These are phyloP conservation scores for Thereva unica DNA, from an alignment of 2,888 invertebrate genomes.

Conservation along the genomic window DNA sequence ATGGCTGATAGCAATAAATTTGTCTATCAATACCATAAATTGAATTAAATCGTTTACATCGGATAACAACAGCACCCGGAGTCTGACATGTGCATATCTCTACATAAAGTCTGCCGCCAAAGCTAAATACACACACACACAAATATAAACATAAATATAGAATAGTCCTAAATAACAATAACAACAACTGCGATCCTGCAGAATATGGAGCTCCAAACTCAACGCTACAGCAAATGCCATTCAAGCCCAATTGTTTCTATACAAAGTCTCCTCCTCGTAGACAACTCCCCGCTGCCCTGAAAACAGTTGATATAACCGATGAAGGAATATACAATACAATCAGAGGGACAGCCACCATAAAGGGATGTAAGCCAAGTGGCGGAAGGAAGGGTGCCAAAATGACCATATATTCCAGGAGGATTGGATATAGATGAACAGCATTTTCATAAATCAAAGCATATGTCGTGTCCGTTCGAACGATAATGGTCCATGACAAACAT, in stretches of 20 bases:
- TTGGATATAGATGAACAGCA: constrained; percentile 26
- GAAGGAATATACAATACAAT: no score
- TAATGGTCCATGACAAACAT: constrained; percentile 36
- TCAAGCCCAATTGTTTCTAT: no score
- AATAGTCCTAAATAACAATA: no score
- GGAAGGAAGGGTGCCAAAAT: neutral
- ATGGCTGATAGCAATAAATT: constrained; percentile 45
- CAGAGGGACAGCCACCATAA: neutral
- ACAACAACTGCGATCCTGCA: no score
- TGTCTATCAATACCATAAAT: constrained; percentile 45
- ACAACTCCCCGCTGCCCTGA: no score
- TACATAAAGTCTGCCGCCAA: neutral
- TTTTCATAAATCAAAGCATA: constrained; percentile 37
- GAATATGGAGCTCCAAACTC: no score
- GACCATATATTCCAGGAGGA: constrained; percentile 7
- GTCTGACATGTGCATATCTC: constrained; percentile 28
- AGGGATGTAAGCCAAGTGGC: neutral
- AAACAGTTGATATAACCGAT: no score
- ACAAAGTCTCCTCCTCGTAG: no score
- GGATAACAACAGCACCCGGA: constrained; percentile 40
- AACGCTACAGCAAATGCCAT: no score
- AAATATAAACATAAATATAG: no score
- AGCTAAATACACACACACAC: no score
- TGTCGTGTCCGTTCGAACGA: constrained; percentile 36
- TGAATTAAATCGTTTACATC: constrained; percentile 46